A percentile compares a stretch with the other conserved stretches of the same genome.
phyloP scores from a whole-genome alignment of 2,113 vertebrate species.

The Ondatra zibethicus region DNA sequence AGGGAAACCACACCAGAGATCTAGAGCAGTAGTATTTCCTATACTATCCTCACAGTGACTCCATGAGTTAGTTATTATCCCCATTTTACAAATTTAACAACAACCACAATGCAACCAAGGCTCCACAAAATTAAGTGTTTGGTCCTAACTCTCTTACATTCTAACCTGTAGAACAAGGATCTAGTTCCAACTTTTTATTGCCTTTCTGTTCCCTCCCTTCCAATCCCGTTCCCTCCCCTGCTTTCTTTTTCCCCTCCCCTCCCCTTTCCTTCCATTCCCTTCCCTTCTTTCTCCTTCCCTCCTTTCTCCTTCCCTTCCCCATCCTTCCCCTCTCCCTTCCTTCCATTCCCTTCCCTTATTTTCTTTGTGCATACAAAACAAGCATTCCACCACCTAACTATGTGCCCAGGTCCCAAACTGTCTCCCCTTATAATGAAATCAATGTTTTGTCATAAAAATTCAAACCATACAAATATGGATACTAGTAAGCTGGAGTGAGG shows the following conservation, averaged over 20 bases:
- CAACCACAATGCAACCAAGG: background rate
- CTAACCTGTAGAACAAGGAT: background rate
- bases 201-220: background rate
- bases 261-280: too few species aligned
- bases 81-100: background rate
- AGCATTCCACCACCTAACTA: background rate
- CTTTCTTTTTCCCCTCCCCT: too few species aligned
- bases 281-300: background rate
- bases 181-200: background rate
- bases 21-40: background rate
- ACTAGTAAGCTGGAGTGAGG: background rate
- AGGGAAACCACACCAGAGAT: background rate
- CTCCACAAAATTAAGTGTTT: background rate
- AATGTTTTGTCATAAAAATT: slow-evolving; percentile 19
- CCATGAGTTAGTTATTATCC: background rate
- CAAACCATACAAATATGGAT: background rate
- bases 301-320: too few species aligned
- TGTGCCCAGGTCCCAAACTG: background rate
- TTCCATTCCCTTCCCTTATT: too few species aligned
- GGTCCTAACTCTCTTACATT: background rate
- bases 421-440: background rate
- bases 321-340: fast-evolving
- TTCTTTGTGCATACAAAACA: background rate
- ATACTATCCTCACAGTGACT: background rate
- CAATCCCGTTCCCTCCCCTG: background rate